These are phyloP conservation scores for Siniperca undulata DNA, from an alignment of 2,797 vertebrate species.

Conservation along the genomic window DNA sequence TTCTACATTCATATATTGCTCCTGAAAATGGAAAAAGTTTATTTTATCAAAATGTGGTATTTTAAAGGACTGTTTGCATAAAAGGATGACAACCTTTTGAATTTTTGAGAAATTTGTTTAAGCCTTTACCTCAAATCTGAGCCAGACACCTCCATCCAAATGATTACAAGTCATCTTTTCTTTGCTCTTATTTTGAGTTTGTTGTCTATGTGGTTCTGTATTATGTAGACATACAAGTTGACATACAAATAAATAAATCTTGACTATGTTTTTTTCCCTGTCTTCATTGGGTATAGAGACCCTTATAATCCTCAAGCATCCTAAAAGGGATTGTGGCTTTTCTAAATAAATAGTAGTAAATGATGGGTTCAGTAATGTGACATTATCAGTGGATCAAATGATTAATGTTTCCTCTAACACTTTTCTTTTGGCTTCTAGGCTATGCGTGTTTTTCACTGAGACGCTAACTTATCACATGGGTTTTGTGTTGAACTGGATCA, in stretches of 20 bases:
- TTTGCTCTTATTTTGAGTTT: conserved; percentile 6
- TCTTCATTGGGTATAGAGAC: not conserved
- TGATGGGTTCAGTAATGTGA: not conserved
- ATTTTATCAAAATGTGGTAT: not conserved
- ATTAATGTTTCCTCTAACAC: not conserved
- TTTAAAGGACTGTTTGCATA: not conserved
- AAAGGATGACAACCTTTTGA: not conserved
- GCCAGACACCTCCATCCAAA: not conserved
- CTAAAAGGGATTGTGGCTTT: not conserved
- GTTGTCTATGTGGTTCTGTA: not conserved
- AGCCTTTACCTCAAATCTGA: not conserved
- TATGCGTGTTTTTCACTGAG: not conserved
- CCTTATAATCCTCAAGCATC: not conserved
- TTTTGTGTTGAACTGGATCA: not conserved
- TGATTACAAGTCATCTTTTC: not conserved
- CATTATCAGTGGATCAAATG: conserved; percentile 17
- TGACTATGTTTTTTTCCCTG: not conserved
- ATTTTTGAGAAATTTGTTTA: not conserved
- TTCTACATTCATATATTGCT: not conserved
- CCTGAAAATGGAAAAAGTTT: no score
- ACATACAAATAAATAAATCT: not conserved
- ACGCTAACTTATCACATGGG: not conserved
- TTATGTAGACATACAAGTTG: not conserved
- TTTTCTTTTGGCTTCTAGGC: not conserved
- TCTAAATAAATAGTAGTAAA: not conserved